Percentiles rank a stretch among this genome's conserved stretches.
Evolutionary conservation across 2,888 invertebrate species (phyloP).

Genomic region (Nesidiocoris tenuis): DNA sequence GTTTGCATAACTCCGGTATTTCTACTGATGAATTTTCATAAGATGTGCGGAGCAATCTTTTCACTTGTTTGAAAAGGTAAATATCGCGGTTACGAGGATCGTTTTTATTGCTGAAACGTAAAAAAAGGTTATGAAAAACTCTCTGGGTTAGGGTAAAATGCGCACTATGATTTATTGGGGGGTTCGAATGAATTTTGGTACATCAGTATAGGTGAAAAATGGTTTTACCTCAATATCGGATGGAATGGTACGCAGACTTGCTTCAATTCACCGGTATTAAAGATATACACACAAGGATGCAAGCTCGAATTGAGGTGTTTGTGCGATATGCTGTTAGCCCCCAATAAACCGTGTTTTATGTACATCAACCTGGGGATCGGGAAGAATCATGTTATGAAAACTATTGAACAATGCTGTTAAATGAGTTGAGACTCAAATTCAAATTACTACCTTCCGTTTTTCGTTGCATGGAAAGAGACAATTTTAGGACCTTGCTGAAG

Average conservation of each 20-base stretch:
- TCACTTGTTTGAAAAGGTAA: conserved; percentile 76
- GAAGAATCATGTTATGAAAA: conserved; percentile 9
- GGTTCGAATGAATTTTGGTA: too few species aligned
- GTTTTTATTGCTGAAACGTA: conserved; percentile 62
- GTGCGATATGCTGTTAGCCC: conserved; percentile 60
- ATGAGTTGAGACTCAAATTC: not conserved
- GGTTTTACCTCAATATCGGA: conserved; percentile 66
- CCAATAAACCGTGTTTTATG: conserved; percentile 77
- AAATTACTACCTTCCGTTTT: conserved; percentile 63
- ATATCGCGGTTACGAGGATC: conserved; percentile 84
- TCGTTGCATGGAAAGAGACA: conserved; percentile 86
- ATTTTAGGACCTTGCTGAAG: conserved; percentile 87
- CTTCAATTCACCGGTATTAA: conserved; percentile 78
- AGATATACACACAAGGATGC: conserved; percentile 76
- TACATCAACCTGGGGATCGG: conserved; percentile 64
- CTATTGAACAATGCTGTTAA: too few species aligned
- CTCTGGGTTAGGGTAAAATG: too few species aligned
- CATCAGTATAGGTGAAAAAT: not conserved
- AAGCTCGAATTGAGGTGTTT: conserved; percentile 63
- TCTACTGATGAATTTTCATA: conserved; percentile 56
- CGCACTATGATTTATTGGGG: too few species aligned
- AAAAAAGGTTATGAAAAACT: too few species aligned
- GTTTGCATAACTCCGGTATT: conserved; percentile 61
- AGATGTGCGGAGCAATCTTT: conserved; percentile 63
- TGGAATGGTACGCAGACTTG: conserved; percentile 87